Conservation (phyloP, 2,888 invertebrate genomes). For the Acanthosoma haemorrhoidale region DNA sequence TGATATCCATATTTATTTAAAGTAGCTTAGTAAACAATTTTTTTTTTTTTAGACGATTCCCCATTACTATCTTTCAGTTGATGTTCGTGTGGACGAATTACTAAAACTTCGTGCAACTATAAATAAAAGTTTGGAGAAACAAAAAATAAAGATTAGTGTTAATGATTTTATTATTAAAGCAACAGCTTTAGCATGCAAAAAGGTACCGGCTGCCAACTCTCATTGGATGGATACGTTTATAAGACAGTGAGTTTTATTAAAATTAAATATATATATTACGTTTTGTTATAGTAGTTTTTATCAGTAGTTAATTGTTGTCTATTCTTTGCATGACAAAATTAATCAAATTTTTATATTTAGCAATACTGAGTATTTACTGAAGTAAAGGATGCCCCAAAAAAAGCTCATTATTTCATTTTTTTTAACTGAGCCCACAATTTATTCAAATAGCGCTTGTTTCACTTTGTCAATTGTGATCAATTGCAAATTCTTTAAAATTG, state of each 20-base stretch:
- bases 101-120: conserved; percentile 68
- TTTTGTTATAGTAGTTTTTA: background rate
- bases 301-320: too few relatives aligned
- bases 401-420: too few relatives aligned
- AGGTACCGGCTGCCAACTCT: conserved; percentile 90
- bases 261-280: background rate
- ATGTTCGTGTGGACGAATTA: conserved; percentile 73
- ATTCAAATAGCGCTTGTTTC: too few relatives aligned
- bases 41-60: conserved; percentile 68
- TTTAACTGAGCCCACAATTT: too few relatives aligned
- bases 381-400: too few relatives aligned
- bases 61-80: conserved; percentile 89
- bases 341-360: too few relatives aligned
- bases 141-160: conserved; percentile 79
- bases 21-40: conserved; percentile 14
- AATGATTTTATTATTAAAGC: conserved; percentile 97
- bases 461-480: too few relatives aligned
- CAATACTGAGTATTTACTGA: too few relatives aligned
- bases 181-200: conserved; percentile 77
- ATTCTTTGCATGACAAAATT: too few relatives aligned
- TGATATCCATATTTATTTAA: too few relatives aligned
- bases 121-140: conserved; percentile 73
- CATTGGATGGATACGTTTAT: conserved; percentile 92
- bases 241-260: conserved; percentile 66
- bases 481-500: too few relatives aligned